Conservation (phyloP, 2,888 invertebrate genomes). For the Leptinotarsa tumamoca region DNA sequence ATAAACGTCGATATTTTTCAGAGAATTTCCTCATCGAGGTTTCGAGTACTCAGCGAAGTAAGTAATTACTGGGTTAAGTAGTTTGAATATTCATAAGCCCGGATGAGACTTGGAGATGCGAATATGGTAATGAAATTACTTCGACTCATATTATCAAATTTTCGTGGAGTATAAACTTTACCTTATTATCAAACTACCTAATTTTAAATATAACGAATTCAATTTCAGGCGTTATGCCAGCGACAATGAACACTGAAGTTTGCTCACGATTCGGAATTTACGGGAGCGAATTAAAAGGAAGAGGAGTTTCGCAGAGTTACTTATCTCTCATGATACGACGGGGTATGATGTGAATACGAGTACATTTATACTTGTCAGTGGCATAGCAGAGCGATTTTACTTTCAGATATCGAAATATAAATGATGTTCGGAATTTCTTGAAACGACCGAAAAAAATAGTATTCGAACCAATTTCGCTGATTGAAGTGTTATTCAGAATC, state of each 20-base stretch:
- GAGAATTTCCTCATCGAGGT: conserved; percentile 49
- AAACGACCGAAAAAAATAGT: too few species aligned
- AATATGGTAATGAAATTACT: conserved; percentile 62
- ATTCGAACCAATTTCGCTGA: too few species aligned
- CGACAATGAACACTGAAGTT: conserved; percentile 43
- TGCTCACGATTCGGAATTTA: conserved; percentile 32
- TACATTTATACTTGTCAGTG: conserved; percentile 8
- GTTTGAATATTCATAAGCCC: conserved; percentile 60
- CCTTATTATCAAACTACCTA: conserved; percentile 54
- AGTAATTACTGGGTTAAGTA: conserved; percentile 58
- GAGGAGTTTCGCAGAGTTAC: conserved; percentile 19
- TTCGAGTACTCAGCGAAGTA: conserved; percentile 51
- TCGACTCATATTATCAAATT: conserved; percentile 61
- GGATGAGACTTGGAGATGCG: conserved; percentile 56
- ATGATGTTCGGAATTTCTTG: too few species aligned
- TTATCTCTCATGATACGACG: conserved; percentile 19
- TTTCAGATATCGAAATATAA: too few species aligned
- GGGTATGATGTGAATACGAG: conserved; percentile 8
- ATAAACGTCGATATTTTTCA: conserved; percentile 26
- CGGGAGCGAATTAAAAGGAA: conserved; percentile 26
- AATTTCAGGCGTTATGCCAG: conserved; percentile 45
- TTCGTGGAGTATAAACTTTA: conserved; percentile 58
- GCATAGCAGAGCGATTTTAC: neutral
- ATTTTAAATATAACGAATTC: conserved; percentile 53
- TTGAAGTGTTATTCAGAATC: too few species aligned